Conservation (phyloP, 2,797 vertebrate genomes). For the Brotula barbata region DNA sequence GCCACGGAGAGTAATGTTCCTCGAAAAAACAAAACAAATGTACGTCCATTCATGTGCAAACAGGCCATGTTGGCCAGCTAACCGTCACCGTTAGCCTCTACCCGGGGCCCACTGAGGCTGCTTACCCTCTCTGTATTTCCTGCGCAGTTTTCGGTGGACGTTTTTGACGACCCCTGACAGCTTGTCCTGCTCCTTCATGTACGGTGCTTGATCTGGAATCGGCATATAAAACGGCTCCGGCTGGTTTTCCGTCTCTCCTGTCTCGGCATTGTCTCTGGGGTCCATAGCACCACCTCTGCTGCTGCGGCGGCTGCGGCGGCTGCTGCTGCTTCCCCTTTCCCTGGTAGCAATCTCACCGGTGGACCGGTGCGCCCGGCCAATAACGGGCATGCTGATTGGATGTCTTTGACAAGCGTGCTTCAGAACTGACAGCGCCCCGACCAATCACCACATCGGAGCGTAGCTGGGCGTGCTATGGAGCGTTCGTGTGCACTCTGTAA, state of each 20-base stretch:
- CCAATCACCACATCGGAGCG: slow-evolving; percentile 62
- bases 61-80: background rate
- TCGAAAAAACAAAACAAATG: too few species aligned
- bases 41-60: too few species aligned
- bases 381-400: slow-evolving; percentile 65
- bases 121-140: slow-evolving; percentile 95
- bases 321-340: slow-evolving; percentile 39
- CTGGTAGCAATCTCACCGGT: slow-evolving; percentile 63
- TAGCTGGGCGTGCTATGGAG: background rate
- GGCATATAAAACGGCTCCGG: slow-evolving; percentile 45
- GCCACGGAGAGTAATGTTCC: background rate
- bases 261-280: slow-evolving; percentile 69
- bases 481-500: slow-evolving; percentile 36
- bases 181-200: slow-evolving; percentile 88
- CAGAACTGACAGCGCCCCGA: slow-evolving; percentile 49
- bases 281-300: slow-evolving; percentile 72
- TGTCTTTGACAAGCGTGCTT: slow-evolving; percentile 12
- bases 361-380: slow-evolving; percentile 61
- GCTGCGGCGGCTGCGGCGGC: slow-evolving; percentile 49
- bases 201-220: slow-evolving; percentile 54
- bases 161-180: slow-evolving; percentile 94
- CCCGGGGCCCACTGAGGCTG: slow-evolving; percentile 43
- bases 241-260: slow-evolving; percentile 64
- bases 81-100: slow-evolving; percentile 18
- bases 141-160: slow-evolving; percentile 93